Base-by-base conservation (phyloP, 1,140 invertebrate genomes). In the Diorhabda carinulata region DNA sequence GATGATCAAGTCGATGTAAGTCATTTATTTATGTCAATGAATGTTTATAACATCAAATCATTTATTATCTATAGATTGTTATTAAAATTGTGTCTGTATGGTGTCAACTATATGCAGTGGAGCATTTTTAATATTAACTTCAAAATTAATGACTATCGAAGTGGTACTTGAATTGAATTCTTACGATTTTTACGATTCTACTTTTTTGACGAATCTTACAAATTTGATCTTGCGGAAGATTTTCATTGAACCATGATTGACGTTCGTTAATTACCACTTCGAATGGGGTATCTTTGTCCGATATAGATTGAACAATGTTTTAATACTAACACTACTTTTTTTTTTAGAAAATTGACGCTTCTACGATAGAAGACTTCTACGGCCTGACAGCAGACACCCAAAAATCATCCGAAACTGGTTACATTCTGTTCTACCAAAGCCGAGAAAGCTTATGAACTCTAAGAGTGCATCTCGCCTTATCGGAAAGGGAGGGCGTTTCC, bases 1-100 rank as follows among this genome's bases (percentile, higher is more conserved):
- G 98, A 99, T 84, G 98, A 99, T 82, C 96, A 99, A 89, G 98
- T 99, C 68, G 97, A 99, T 87, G 96, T 98, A 87, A 91, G 92
- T 90, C 7, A 56, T 57, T 8, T 52, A 52, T 8, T 52, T 52
- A 52, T 52, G 47, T 52, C 47, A 6, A 52, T 52, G 5, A 1
- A 52, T 52, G 2, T 52, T 5, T 5, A 52, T 6, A 52, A 9
- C 9, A 5, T 52, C 47, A 52, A 9, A 52, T 52, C 5, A 52
- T 52, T 52, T 52, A 5, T 52, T 52, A 2, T 6, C 47, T 52
- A 52, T 52, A 52, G 47, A 6, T 6, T 6, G 5, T 3, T 4
- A 52, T 52, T 52, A 52, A 52, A 8, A 52, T 52, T 52, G 5
- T 25, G 6, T 52, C 47, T 52, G 4, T 52, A 52, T 52, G 25